Base-by-base conservation (phyloP, 2,113 vertebrate genomes). In the Micronycteris hirsuta region DNA sequence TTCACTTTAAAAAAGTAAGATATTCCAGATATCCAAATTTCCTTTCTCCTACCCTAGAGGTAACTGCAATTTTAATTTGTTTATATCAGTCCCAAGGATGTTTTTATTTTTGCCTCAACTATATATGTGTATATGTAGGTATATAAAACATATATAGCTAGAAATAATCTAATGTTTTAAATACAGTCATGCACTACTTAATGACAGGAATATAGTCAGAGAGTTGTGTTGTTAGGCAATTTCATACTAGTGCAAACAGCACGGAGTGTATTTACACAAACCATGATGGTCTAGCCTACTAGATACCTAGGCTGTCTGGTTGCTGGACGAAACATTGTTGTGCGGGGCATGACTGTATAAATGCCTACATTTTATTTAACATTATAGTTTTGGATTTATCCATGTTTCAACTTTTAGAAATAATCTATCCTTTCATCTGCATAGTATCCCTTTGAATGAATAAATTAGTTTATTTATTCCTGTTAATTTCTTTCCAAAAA, bases 321-420 rank as follows among this genome's bases (percentile, higher is more conserved):
- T 54, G 49, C 22, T 36, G 49, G 24, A n/a, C 15, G 24, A 56
- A 80, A 56, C 12, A 24, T 52, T 5, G 0, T 52, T 54, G 38
- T 54, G n/a, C 77, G 56, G n/a, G n/a, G 14, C 22, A 28, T 56
- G 49, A 56, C n/a, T 80, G n/a, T 81, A 38, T 67, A 86, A 54
- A 67, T 84, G 16, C 3, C 33, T 65, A 5, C 1, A 63, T 63
- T 87, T 95, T 87, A 2, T 87, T 87, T 54, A 78, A 74, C 26
- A 71, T 61, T 78, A 36, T 56, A 80, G 56, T 70, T 94, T 89
- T 68, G 20, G 71, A 54, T 89, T 86, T 70, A 31, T 63, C 26
- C 13, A 31, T 65, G 47, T 83, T 94, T 92, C 61, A 81, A 61
- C 10, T 63, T 87, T 95, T 78, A 92, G 70, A 96, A 91, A 87